Conservation (phyloP, 2,113 vertebrate genomes). For the Oplegnathus fasciatus region DNA sequence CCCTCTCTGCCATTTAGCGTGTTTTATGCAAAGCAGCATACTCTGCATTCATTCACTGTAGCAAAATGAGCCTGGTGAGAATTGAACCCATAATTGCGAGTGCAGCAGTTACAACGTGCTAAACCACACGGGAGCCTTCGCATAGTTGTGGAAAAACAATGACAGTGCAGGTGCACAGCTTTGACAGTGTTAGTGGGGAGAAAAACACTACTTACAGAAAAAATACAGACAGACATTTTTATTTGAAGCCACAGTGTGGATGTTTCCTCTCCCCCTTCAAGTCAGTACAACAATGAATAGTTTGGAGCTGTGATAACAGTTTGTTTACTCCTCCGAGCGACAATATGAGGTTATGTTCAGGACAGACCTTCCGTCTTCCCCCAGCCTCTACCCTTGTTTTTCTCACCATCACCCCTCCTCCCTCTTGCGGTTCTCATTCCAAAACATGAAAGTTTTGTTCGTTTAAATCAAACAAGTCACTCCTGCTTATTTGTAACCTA, state of each 20-base stretch:
- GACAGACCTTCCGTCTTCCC: neutral
- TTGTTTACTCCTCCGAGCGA: conserved; percentile 19
- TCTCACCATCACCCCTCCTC: neutral
- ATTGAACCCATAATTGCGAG: conserved; percentile 74
- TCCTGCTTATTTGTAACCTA: conserved; percentile 19
- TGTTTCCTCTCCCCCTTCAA: conserved; percentile 4
- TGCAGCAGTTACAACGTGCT: conserved; percentile 62
- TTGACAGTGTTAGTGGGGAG: neutral
- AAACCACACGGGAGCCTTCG: conserved; percentile 60
- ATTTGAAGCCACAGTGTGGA: conserved; percentile 25
- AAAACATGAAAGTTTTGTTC: neutral
- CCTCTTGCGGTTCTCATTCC: neutral
- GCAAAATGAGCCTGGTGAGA: conserved; percentile 68
- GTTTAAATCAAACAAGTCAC: conserved; percentile 10
- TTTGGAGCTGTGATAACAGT: conserved; percentile 28
- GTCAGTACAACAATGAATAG: neutral
- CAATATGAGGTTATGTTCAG: conserved; percentile 28
- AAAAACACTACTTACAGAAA: conserved; percentile 39
- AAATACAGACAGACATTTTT: conserved; percentile 11
- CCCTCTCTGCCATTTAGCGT: conserved; percentile 1
- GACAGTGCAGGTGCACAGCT: conserved; percentile 59
- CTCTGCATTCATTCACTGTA: conserved; percentile 50
- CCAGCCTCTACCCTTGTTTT: neutral
- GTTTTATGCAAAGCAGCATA: conserved; percentile 60
- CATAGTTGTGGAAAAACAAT: conserved; percentile 51